A percentile compares a stretch with the other conserved stretches of the same genome.
Conservation (phyloP, 2,797 vertebrate genomes). For the Phylloscopus collybita region DNA sequence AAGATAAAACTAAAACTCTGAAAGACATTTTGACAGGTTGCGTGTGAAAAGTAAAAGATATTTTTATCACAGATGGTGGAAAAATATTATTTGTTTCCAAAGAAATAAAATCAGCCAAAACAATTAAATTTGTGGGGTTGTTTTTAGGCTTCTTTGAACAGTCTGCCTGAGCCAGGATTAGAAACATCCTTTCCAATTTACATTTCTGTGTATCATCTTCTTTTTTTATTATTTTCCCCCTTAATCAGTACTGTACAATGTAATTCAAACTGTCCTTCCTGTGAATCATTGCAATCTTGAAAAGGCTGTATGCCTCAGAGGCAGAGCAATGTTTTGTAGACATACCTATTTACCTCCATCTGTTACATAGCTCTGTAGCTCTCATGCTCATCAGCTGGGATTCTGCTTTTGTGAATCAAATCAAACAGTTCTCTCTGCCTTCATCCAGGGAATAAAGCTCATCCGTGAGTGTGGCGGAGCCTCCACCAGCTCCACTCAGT, state of each 20-base stretch:
- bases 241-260: background rate
- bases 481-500: accelerated
- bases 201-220: background rate
- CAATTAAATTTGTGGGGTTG: background rate
- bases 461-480: background rate
- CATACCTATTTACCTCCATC: background rate
- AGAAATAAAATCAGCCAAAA: background rate
- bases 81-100: background rate
- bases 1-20: background rate
- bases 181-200: background rate
- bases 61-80: background rate
- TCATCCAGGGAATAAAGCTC: background rate
- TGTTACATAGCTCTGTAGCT: background rate
- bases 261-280: background rate
- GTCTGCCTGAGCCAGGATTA: background rate
- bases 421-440: background rate
- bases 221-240: background rate
- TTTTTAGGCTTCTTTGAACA: background rate
- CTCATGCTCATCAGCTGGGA: background rate
- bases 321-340: background rate
- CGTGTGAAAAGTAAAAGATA: background rate
- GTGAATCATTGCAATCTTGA: background rate
- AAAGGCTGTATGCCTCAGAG: background rate
- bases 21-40: background rate
- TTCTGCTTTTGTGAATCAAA: background rate